Base-by-base conservation (phyloP, 2,888 invertebrate species). In the Thecocarcelia acutangulata region DNA sequence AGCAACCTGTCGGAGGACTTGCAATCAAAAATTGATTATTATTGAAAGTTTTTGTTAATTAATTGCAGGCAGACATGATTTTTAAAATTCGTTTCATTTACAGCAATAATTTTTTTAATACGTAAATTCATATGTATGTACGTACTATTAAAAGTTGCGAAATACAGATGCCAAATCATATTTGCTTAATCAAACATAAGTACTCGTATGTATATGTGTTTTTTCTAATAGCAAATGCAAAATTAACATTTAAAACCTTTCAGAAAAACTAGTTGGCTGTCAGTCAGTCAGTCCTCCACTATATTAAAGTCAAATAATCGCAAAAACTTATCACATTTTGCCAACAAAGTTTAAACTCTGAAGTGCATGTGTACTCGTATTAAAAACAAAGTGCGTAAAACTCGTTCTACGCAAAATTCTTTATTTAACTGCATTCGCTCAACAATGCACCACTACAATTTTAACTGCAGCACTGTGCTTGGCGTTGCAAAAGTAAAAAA, bases 361-460 rank as follows among this genome's bases (percentile, higher is more conserved):
- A 61, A 46, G 48, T n/a, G n/a, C n/a, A n/a, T n/a, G n/a, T n/a
- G n/a, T n/a, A n/a, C n/a, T n/a, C n/a, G n/a, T 58, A 46, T 59
- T 63, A 58, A 58, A 70, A 66, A 59, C 52, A 72, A 78, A 52
- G 17, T 72, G 78, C 64, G 64, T 72, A 78, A 64, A 58, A 42
- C 42, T 37, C 28, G 33, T 75, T 54, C 24, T 46, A 44, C 19
- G 46, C 15, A 12, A 50, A n/a, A 42, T 72, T 46, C 46, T 64
- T 15, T 54, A 24, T 24, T 24, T 5, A 2, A 24, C 15, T 19
- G 13, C 48, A 21, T 12, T n/a, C n/a, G n/a, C 21, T 0, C 15
- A 44, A 13, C 58, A 58, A 21, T 21, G n/a, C 21, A 70, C 15
- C 17, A 2, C 33, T 56, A 68, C 33, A 24, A 40, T 42, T 17